These are phyloP conservation scores for Lepilemur ruficaudatus DNA, from an alignment of 2,797 vertebrate species.

Conservation along the genomic window DNA sequence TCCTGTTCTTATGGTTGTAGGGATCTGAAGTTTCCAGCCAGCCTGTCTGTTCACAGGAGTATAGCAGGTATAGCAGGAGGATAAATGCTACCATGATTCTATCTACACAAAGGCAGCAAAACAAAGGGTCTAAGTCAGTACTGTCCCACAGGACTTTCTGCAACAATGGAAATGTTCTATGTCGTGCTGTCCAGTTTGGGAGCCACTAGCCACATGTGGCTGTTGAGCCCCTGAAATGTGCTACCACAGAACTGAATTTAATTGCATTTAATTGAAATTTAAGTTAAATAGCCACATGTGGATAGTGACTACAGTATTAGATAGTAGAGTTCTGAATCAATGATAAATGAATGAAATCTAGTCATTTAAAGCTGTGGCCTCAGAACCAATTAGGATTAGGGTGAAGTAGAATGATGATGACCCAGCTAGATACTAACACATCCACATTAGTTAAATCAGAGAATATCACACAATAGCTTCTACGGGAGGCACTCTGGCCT, in stretches of 20 bases:
- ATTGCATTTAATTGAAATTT: not conserved
- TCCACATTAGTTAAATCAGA: not conserved
- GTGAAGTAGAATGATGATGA: not conserved
- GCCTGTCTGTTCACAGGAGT: not conserved
- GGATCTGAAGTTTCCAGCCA: not conserved
- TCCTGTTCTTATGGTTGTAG: not conserved
- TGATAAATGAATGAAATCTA: not conserved
- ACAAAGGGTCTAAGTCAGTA: not conserved
- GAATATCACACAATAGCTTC: not conserved
- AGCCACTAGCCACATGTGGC: not conserved
- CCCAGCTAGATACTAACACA: not conserved
- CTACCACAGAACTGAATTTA: conserved; percentile 1
- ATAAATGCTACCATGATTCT: not conserved
- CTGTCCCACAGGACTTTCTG: not conserved
- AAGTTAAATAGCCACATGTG: not conserved
- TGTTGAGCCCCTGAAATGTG: not conserved
- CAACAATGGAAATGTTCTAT: not conserved
- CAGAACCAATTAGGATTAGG: not conserved
- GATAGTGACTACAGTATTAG: not conserved
- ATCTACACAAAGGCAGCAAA: not conserved
- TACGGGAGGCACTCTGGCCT: not conserved
- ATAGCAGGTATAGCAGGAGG: not conserved
- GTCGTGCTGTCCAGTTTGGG: not conserved
- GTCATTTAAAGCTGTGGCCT: not conserved
- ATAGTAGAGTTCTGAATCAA: not conserved